Evolutionary conservation across 2,888 invertebrate genomes (phyloP).

Genomic region (Harpagoxenus sublaevis): DNA sequence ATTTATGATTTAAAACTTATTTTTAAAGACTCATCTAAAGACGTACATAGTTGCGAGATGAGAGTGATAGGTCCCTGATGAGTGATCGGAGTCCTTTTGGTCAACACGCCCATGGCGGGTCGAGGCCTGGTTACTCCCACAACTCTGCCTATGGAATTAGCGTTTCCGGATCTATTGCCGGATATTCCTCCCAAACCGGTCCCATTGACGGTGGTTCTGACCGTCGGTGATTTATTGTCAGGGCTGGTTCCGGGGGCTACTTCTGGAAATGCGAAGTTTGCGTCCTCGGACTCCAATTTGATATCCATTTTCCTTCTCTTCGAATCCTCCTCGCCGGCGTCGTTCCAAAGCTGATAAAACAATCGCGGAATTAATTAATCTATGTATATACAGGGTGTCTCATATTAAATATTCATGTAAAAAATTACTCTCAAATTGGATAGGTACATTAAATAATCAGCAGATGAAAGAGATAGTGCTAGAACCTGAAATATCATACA

Average conservation of each 20-base stretch:
- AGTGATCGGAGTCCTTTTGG: conserved; percentile 88
- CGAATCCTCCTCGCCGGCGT: conserved; percentile 87
- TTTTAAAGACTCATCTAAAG: neutral
- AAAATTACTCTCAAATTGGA: neutral
- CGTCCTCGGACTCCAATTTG: conserved; percentile 91
- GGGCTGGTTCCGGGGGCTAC: conserved; percentile 80
- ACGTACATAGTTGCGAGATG: conserved; percentile 89
- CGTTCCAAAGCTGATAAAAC: conserved; percentile 81
- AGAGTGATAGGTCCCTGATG: conserved; percentile 89
- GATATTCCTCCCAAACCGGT: conserved; percentile 69
- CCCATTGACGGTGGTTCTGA: conserved; percentile 70
- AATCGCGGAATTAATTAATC: conserved; percentile 34
- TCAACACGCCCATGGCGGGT: conserved; percentile 87
- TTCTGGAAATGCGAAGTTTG: conserved; percentile 90
- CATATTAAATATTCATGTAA: conserved; percentile 8
- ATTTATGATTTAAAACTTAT: neutral
- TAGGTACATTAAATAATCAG: neutral
- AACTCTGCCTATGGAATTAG: conserved; percentile 86
- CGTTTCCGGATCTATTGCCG: conserved; percentile 84
- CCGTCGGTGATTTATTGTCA: conserved; percentile 76
- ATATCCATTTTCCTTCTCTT: conserved; percentile 90
- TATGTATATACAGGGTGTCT: neutral
- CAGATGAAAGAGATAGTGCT: conserved; percentile 1
- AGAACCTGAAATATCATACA: neutral
- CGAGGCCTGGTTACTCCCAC: conserved; percentile 87